These are phyloP conservation scores for Apogon hyalosoma DNA, from an alignment of 2,797 vertebrate genomes.

Conservation along the genomic window DNA sequence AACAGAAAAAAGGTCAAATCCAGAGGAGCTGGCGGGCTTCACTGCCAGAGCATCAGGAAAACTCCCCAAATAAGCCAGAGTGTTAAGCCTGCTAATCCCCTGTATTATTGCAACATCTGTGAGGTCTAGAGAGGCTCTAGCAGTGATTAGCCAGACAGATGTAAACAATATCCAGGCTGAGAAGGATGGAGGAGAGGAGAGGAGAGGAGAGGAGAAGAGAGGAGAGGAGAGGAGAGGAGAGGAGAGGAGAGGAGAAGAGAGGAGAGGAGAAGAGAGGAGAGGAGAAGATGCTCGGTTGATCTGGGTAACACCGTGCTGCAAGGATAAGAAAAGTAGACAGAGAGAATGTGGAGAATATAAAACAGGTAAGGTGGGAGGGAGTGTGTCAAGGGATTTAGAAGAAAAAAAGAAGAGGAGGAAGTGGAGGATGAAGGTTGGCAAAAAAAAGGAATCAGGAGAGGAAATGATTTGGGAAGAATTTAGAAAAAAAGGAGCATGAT, in stretches of 20 bases:
- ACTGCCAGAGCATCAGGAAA: constrained; percentile 63
- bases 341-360: constrained; percentile 62
- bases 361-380: constrained; percentile 50
- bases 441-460: constrained; percentile 32
- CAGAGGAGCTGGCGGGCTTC: constrained; percentile 65
- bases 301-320: constrained; percentile 41
- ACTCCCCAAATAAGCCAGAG: constrained; percentile 73
- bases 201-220: constrained; percentile 15
- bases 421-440: constrained; percentile 26
- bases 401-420: constrained; percentile 20
- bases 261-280: constrained; percentile 9
- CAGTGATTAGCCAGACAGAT: constrained; percentile 78
- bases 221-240: constrained; percentile 7
- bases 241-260: constrained; percentile 5
- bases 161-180: constrained; percentile 76
- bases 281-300: constrained; percentile 37
- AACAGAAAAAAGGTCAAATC: constrained; percentile 72
- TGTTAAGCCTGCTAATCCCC: constrained; percentile 80
- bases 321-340: constrained; percentile 46
- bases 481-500: constrained; percentile 8
- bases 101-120: constrained; percentile 83
- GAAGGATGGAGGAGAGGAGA: constrained; percentile 17
- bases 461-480: constrained; percentile 40
- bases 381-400: constrained; percentile 42
- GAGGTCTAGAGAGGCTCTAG: constrained; percentile 77